Percentiles rank a stretch among this genome's conserved stretches.
phyloP scores from a whole-genome alignment of 2,797 vertebrate genomes.

The Sebastes oblongus region DNA sequence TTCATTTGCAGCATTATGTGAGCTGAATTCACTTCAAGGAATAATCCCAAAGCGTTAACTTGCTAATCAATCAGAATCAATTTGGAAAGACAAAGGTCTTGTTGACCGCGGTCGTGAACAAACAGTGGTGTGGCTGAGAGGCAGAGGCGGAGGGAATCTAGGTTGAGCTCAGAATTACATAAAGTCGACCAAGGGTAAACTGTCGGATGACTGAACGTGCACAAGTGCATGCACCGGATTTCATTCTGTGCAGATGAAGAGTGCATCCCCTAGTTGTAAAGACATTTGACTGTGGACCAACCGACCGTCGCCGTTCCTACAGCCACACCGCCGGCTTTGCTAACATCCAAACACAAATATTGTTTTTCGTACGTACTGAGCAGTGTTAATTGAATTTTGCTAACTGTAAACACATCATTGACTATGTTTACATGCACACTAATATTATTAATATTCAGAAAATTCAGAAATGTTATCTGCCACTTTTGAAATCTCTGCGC shows the following conservation, averaged over 20 bases:
- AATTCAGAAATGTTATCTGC: no score
- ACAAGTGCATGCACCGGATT: not conserved
- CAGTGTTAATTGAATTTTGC: not conserved
- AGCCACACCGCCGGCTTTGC: not conserved
- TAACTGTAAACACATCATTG: not conserved
- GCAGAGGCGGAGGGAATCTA: not conserved
- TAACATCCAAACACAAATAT: not conserved
- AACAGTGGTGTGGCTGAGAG: not conserved
- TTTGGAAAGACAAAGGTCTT: not conserved
- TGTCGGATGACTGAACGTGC: not conserved
- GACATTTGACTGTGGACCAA: not conserved
- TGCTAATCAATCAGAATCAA: constrained; percentile 30
- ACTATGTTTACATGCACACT: no score
- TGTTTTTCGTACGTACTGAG: not conserved
- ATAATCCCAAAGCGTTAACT: constrained; percentile 5
- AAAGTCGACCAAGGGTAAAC: not conserved
- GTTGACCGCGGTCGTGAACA: not conserved
- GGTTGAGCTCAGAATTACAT: not conserved
- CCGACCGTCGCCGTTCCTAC: no score
- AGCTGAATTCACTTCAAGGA: constrained; percentile 30
- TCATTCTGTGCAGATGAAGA: not conserved
- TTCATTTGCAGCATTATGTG: constrained; percentile 38
- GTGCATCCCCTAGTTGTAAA: not conserved
- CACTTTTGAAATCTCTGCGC: no score
- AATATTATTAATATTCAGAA: no score